Evolutionary conservation across 2,888 invertebrate genomes (phyloP), one percentile per base, ranked within the genome.

Genomic region (Galeopsomyia nigrocyanea): DNA sequence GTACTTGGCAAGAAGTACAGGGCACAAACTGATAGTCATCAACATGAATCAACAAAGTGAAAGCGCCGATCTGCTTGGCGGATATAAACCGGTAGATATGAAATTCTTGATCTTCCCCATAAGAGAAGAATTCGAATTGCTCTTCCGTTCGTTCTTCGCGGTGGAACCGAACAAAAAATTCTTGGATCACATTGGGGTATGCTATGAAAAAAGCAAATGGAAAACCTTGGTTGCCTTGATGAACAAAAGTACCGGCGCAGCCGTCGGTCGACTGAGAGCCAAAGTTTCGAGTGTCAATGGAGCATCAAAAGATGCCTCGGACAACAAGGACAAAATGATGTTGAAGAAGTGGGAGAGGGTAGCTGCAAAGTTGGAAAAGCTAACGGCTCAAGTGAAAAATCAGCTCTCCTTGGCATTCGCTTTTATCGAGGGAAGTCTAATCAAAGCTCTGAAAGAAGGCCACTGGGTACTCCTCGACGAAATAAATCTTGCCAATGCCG

Each of bases 41-140:
- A 99, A 99, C 84, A 95, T 99, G 95, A 99, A 98, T 83, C 98
- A 99, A 83, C 99, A 99, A 83, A 98, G 97, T 58, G 99, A 99
- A 87, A 95, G 95, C 10, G 93, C 96, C 0, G 99, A 99, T 88
- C 89, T 99, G 51, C 89, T 99, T 0, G 99, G 99, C 70, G 99
- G 99, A 76, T 96, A 95, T 83, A 99, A 98, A 86, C 99, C 99
- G 0, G 95, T 98, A 0, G 97, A 98, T 84, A 86, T 98, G 14
- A 94, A 93, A 81, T 92, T 92, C 80, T 89, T 97, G 0, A 90
- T 99, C 31, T 88, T 90, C 62, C 97, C 98, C 0, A 89, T 98
- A 55, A 91, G 92, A 80, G 90, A 91, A 50, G 94, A 96, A 80
- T 99, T 97, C 84, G 94, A 97, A 83, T 84, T 90, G 5, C 85